Evolutionary conservation across 2,888 invertebrate genomes (phyloP).

Genomic region (Hedychridium roseum): DNA sequence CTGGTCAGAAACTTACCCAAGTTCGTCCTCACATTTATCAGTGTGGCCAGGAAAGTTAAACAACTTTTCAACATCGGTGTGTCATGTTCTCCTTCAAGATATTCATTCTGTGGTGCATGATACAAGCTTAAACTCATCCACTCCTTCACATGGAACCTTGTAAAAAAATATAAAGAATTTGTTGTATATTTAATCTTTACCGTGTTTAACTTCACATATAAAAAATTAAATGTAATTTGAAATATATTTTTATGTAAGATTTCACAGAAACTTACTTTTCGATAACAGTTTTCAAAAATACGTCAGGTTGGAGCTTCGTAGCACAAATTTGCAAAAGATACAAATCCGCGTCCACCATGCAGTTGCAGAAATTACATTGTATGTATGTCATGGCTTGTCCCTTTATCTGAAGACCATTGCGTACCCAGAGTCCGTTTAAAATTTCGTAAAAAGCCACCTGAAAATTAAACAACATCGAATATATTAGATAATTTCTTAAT

Average conservation of each 20-base stretch:
- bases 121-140: conserved; percentile 83
- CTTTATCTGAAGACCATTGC: conserved; percentile 96
- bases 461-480: conserved; percentile 46
- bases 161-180: conserved; percentile 4
- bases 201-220: not conserved
- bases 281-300: conserved; percentile 85
- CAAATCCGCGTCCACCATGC: conserved; percentile 97
- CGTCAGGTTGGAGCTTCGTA: conserved; percentile 84
- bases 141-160: conserved; percentile 84
- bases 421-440: conserved; percentile 92
- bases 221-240: conserved; percentile 2
- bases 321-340: conserved; percentile 94
- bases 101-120: conserved; percentile 69
- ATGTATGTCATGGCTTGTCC: conserved; percentile 99
- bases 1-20: conserved; percentile 77
- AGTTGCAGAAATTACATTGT: conserved; percentile 98
- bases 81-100: conserved; percentile 81
- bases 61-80: conserved; percentile 92
- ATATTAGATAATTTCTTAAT: not conserved
- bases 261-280: conserved; percentile 73
- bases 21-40: conserved; percentile 88
- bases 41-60: conserved; percentile 87
- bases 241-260: conserved; percentile 1
- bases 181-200: conserved; percentile 1
- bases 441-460: conserved; percentile 97